Evolutionary conservation across 2,888 invertebrate species (phyloP), one percentile per base, ranked within the genome.

Genomic region (Chymomyza amoena): DNA sequence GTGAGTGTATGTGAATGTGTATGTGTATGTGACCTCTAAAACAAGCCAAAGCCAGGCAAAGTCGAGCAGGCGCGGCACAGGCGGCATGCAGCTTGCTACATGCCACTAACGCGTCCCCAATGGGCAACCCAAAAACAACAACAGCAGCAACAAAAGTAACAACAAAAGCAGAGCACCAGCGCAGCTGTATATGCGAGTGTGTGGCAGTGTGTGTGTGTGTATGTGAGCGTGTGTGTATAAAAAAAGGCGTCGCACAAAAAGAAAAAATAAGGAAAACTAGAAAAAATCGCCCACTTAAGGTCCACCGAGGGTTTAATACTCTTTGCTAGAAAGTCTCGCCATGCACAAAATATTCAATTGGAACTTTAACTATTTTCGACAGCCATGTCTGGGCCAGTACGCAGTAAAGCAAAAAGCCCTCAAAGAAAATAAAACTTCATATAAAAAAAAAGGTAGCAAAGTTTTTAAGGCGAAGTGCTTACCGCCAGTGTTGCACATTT

Each of bases 71-170:
- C 45, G 45, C 57, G 54, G 45, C 51, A 28, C 72, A 69, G 72
- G 63, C 73, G 63, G 61, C 78, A 81, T 80, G 77, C 75, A 80
- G 73, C 75, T 71, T 72, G 52, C 78, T 80, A 85, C 81, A 79
- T 75, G 78, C 84, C 87, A 84, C 87, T 83, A 85, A 87, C 88
- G 86, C 87, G 86, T 85, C 84, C 87, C 86, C 86, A 84, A 85
- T 84, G 88, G 84, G 70, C 87, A 87, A 82, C 83, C 87, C 82
- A 82, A 84, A 86, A 87, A 87, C 83, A 78, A 78, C 75, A 72
- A 75, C 18, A 61, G 9, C 18, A 50, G 57, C 61, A 64, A 10
- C 39, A 59, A 32, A 9, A 75, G 60, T 59, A 70, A 56, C 65
- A 68, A 61, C 63, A 68, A 25, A 66, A 64, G 28, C 72, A 64